Evolutionary conservation across 2,113 vertebrate species (phyloP), one percentile per base, ranked within the genome.

Genomic region (Hymenochirus boettgeri): DNA sequence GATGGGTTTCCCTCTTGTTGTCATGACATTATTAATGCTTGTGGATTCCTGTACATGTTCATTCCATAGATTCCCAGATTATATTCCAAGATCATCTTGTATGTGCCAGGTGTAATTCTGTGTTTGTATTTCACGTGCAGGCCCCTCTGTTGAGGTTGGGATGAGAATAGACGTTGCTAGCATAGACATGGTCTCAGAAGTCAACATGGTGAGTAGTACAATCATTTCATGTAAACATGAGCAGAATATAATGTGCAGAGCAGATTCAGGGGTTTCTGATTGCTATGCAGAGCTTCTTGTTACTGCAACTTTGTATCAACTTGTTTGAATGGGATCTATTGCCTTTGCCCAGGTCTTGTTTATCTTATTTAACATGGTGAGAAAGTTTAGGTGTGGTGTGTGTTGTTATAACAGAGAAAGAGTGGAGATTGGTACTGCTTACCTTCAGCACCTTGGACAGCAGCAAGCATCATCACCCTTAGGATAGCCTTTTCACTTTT

Each of bases 111-210:
- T n/a, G n/a, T n/a, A n/a, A n/a, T n/a, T n/a, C n/a, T n/a, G n/a
- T n/a, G 4, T 35, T 7, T 35, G 10, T 7, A 3, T 35, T 69
- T 35, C 46, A n/a, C n/a, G n/a, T 46, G 51, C 79, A 93, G 94
- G 94, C 77, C 89, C 92, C 62, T 93, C 93, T 3, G 92, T 97
- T 74, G 92, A 92, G 31, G 94, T 97, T 29, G 92, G 90, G 59
- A 95, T 96, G 93, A 84, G 92, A 74, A 96, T 96, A 74, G 91
- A 94, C 70, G 91, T 97, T 62, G 85, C 92, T 78, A 93, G 93
- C 70, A 96, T 94, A 55, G 93, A 97, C 73, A 92, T 93, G 90
- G 93, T 96, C 67, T 96, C 93, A 6, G 93, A 97, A 85, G 93
- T 96, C 77, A 97, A 94, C 82, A 96, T 93, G 93, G 94, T 97